Conservation (phyloP, 2,797 vertebrate species). For the Nannoperca obscura region DNA sequence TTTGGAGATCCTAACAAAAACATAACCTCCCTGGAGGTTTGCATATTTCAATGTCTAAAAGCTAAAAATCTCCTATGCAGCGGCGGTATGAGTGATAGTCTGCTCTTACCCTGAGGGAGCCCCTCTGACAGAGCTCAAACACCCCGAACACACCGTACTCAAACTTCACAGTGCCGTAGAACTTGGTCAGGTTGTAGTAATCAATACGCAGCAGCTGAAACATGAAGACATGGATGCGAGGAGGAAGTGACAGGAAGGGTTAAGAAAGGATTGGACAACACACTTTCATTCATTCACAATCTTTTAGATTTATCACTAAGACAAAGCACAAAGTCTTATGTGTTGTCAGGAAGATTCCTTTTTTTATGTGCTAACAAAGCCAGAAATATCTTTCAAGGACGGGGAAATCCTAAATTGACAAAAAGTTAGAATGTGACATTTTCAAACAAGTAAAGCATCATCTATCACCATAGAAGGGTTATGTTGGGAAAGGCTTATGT, state of each 20-base stretch:
- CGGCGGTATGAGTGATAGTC: background rate
- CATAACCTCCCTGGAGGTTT: too few species aligned
- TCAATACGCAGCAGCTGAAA: slow-evolving; percentile 92
- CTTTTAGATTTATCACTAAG: background rate
- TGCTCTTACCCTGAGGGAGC: slow-evolving; percentile 92
- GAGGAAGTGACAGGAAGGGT: background rate
- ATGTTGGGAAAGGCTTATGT: background rate
- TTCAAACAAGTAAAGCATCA: too few species aligned
- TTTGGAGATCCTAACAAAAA: too few species aligned
- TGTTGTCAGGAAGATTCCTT: background rate
- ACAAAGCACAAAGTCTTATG: background rate
- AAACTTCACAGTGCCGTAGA: slow-evolving; percentile 95
- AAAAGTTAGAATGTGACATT: background rate
- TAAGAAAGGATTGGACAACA: background rate
- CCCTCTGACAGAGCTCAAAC: slow-evolving; percentile 94
- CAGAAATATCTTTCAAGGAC: background rate
- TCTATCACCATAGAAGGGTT: background rate
- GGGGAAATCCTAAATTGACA: background rate
- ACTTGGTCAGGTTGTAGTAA: slow-evolving; percentile 98
- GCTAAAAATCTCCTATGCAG: background rate
- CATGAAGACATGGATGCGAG: background rate
- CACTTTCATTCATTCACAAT: background rate
- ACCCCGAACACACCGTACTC: slow-evolving; percentile 92
- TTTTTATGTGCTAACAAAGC: background rate
- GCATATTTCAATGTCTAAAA: background rate